Conservation (phyloP, 2,113 vertebrate genomes). For the Pterocles burchelli region DNA sequence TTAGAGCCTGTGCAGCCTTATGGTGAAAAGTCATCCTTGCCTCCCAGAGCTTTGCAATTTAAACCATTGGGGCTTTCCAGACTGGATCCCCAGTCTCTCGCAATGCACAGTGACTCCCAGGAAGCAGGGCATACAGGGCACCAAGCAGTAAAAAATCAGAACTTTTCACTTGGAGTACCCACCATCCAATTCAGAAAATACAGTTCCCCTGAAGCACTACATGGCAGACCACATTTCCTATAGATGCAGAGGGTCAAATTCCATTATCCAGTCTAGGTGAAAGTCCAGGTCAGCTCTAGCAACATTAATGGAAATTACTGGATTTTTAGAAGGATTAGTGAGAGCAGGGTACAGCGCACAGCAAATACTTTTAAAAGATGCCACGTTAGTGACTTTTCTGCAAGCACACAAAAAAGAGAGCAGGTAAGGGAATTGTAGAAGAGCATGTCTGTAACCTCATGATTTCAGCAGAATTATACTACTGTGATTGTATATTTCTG, state of each 20-base stretch:
- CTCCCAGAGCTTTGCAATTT: neutral
- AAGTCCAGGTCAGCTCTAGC: neutral
- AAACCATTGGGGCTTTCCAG: neutral
- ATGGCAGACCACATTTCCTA: neutral
- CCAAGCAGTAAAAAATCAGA: neutral
- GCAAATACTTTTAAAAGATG: neutral
- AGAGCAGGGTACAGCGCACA: neutral
- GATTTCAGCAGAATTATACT: neutral
- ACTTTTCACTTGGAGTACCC: neutral
- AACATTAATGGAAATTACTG: neutral
- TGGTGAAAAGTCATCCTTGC: neutral
- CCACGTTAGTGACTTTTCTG: neutral
- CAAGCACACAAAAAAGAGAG: neutral
- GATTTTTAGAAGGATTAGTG: neutral
- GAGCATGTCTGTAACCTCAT: neutral
- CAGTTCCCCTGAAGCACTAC: neutral
- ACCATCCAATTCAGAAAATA: neutral
- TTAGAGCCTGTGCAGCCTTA: neutral
- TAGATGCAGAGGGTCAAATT: neutral
- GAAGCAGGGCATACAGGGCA: neutral
- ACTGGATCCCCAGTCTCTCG: neutral
- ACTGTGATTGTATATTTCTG: neutral
- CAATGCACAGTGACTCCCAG: neutral
- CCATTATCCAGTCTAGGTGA: neutral
- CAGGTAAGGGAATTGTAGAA: neutral